Evolutionary conservation across 2,113 vertebrate genomes (phyloP), one percentile per base, ranked within the genome.

Genomic region (Lanius ludovicianus): DNA sequence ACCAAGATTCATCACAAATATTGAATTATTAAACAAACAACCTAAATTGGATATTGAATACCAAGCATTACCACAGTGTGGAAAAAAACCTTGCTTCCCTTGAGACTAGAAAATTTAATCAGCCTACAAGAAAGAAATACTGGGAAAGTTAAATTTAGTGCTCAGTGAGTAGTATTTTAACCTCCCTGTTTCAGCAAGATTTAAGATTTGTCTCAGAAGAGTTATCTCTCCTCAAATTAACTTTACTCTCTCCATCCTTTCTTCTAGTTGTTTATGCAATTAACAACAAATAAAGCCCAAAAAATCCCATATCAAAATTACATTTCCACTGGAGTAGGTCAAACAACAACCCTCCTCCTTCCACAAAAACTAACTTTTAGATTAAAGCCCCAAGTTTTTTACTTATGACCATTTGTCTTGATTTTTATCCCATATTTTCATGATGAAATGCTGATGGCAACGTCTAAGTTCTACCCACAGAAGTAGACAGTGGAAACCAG

Each of bases 11-110:
- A 71, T 50, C 64, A 67, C 2, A 3, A 90, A 56, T 68, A 90
- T 5, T 67, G 83, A 93, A 89, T 92, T 75, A 93, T 93, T 93
- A 94, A 95, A 90, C 69, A 90, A 95, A 81, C 73, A 78, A 41
- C 68, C 35, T 68, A 81, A 88, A 96, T 46, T 89, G 73, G 73
- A 71, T 92, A 94, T 87, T 79, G 88, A 95, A 88, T 60, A 93
- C 63, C 39, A 83, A 88, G 91, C 52, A 80, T 68, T 81, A 90
- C 27, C 74, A 84, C 83, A 81, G 33, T 6, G 31, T 30, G 50
- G 47, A 9, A 42, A 86, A 94, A 94, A 53, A 22, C 22, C 23
- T 18, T 52, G 15, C 37, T 56, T 94, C 90, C 49, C 76, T 86
- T 50, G 56, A 77, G 68, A 69, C 31, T 2, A 52, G 60, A 68